phyloP scores from a whole-genome alignment of 2,888 invertebrate genomes.

The Andrena flavipes region DNA sequence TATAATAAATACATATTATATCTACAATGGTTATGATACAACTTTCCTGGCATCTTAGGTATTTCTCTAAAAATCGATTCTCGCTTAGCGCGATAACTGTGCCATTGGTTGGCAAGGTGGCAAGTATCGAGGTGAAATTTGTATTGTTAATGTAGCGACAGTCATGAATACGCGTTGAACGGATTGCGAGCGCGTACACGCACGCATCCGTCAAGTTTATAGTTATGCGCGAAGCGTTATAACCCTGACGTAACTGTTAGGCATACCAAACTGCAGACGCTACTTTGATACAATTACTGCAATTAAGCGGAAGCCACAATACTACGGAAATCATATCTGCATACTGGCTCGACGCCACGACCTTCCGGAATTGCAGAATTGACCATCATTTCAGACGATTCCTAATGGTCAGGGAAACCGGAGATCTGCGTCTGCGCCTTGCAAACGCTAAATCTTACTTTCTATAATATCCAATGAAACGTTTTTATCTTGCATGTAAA shows the following conservation, averaged over 20 bases:
- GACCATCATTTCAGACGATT: slow-evolving; percentile 27
- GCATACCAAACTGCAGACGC: slow-evolving; percentile 57
- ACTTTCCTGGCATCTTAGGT: background rate
- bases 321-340: slow-evolving; percentile 66
- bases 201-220: slow-evolving; percentile 56
- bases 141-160: slow-evolving; percentile 18
- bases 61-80: background rate
- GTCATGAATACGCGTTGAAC: slow-evolving; percentile 17
- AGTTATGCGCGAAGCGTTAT: slow-evolving; percentile 39
- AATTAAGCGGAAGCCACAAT: slow-evolving; percentile 69
- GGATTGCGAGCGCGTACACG: slow-evolving; percentile 23
- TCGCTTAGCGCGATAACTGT: background rate
- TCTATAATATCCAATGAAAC: background rate
- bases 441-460: background rate
- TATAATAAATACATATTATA: too few species aligned
- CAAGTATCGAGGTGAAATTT: slow-evolving; percentile 28
- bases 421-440: background rate
- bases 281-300: slow-evolving; percentile 73
- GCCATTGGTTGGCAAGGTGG: background rate
- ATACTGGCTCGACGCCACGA: slow-evolving; percentile 36
- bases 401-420: background rate
- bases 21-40: too few species aligned
- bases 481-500: background rate
- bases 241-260: slow-evolving; percentile 54
- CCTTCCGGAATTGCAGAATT: slow-evolving; percentile 33